phyloP scores from a whole-genome alignment of 2,888 invertebrate species.

The Cephus rjabovi region DNA sequence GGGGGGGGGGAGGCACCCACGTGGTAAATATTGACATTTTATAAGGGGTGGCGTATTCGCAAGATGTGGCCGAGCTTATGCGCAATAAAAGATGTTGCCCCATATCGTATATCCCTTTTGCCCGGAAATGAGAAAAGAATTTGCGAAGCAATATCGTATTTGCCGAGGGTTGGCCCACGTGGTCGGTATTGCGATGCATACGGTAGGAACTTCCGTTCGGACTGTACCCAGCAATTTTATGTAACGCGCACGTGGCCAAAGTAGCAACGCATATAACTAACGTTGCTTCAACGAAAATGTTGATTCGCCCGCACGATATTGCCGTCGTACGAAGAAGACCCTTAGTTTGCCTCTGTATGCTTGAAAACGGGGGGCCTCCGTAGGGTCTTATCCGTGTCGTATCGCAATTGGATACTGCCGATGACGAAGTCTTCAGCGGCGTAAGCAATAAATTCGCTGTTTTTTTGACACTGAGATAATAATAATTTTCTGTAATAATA shows the following conservation, averaged over 20 bases:
- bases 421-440: accelerated
- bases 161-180: constrained; percentile 4
- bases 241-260: neutral
- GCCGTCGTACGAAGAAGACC: neutral
- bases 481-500: no score
- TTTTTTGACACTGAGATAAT: neutral
- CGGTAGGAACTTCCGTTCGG: neutral
- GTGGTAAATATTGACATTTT: constrained; percentile 3
- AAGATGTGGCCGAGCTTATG: constrained; percentile 3
- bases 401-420: neutral
- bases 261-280: neutral
- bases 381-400: neutral
- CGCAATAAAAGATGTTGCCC: constrained; percentile 17
- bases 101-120: constrained; percentile 10
- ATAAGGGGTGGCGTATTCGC: neutral
- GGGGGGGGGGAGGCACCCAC: neutral
- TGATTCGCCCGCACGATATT: neutral
- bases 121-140: constrained; percentile 24
- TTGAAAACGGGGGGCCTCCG: neutral
- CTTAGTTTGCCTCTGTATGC: neutral
- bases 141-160: constrained; percentile 19
- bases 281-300: neutral
- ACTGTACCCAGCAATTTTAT: neutral
- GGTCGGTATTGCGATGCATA: constrained; percentile 9
- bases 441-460: neutral